phyloP scores from a whole-genome alignment of 2,113 vertebrate species.

The Hippotragus niger region DNA sequence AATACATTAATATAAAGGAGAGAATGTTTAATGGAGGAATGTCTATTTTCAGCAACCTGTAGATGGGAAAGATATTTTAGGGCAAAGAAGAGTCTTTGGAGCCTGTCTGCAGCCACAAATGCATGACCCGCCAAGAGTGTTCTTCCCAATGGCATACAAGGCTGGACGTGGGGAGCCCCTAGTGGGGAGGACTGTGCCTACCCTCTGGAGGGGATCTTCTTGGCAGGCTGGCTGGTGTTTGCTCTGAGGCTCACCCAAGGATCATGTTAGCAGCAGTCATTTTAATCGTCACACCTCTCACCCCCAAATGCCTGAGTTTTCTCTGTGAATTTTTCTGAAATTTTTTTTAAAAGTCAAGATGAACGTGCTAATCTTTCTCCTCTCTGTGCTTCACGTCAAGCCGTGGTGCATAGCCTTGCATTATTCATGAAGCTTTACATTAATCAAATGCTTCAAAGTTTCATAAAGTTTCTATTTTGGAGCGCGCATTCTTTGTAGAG shows the following conservation, averaged over 20 bases:
- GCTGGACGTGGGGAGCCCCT: neutral
- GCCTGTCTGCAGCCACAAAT: neutral
- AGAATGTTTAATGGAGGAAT: neutral
- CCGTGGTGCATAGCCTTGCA: constrained; percentile 52
- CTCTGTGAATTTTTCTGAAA: constrained; percentile 32
- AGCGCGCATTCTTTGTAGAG: constrained; percentile 62
- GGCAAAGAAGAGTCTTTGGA: neutral
- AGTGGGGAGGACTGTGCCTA: neutral
- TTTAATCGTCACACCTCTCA: constrained; percentile 35
- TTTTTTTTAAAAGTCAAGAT: constrained; percentile 33
- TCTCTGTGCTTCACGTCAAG: constrained; percentile 49
- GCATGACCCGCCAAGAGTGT: neutral
- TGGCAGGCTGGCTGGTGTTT: neutral
- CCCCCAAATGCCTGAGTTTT: constrained; percentile 35
- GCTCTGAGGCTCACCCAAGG: neutral
- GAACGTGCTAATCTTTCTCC: constrained; percentile 58
- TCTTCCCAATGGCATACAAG: neutral
- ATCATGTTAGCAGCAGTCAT: constrained; percentile 8
- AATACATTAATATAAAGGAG: neutral
- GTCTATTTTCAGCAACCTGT: neutral
- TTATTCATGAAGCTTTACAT: constrained; percentile 76
- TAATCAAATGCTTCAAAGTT: constrained; percentile 73
- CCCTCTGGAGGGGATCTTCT: neutral
- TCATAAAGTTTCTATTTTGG: constrained; percentile 75
- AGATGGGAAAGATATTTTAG: neutral